These are phyloP conservation scores for Goniozus legneri DNA, from an alignment of 1,140 invertebrate species.

Conservation along the genomic window DNA sequence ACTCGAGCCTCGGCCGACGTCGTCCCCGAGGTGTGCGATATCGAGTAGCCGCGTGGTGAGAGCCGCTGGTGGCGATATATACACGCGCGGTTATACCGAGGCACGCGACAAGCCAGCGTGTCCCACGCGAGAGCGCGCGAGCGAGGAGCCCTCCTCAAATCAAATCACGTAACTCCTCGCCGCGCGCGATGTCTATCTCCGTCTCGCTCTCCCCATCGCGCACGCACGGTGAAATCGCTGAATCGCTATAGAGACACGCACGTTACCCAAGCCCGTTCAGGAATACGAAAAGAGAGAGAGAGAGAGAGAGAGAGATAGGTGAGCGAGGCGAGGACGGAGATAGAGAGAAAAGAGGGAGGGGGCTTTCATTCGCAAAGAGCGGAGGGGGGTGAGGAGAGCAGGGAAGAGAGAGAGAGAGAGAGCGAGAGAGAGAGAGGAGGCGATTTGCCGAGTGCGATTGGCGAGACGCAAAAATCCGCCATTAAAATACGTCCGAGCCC, in stretches of 20 bases:
- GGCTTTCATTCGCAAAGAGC: too few species aligned
- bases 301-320: too few species aligned
- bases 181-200: constrained; percentile 15
- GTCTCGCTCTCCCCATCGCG: constrained; percentile 4
- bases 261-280: too few species aligned
- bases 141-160: constrained; percentile 35
- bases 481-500: constrained; percentile 41
- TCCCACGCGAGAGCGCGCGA: constrained; percentile 30
- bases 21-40: not conserved
- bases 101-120: constrained; percentile 35
- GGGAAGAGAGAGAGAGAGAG: too few species aligned
- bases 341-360: too few species aligned
- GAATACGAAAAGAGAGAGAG: too few species aligned
- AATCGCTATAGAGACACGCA: too few species aligned
- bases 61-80: constrained; percentile 12
- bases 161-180: constrained; percentile 34
- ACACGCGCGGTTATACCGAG: too few species aligned
- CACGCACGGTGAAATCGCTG: constrained; percentile 23
- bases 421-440: constrained; percentile 17
- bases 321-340: too few species aligned
- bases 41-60: constrained; percentile 12
- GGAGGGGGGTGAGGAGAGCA: constrained; percentile 1
- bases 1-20: too few species aligned
- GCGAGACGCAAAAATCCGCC: constrained; percentile 48
- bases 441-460: constrained; percentile 33